Conservation (phyloP, 2,888 invertebrate species). For the Alsophila aescularia region DNA sequence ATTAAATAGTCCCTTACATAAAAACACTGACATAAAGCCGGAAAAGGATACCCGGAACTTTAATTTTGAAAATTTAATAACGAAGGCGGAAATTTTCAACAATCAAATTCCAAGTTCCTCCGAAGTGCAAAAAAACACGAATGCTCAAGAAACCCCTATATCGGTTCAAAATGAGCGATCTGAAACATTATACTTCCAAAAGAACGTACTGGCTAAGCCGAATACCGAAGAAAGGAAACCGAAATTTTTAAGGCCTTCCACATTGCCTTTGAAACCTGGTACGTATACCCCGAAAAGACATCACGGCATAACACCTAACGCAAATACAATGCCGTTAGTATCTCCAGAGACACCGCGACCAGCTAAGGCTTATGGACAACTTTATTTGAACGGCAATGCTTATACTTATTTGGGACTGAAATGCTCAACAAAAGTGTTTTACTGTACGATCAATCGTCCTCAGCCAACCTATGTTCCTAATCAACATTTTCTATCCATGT, state of each 20-base stretch:
- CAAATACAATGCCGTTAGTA: constrained; percentile 92
- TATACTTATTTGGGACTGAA: constrained; percentile 96
- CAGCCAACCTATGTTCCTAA: constrained; percentile 98
- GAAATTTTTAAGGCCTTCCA: constrained; percentile 92
- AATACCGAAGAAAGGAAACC: constrained; percentile 75
- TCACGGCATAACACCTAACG: constrained; percentile 92
- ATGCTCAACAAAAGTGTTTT: constrained; percentile 95
- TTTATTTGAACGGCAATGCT: constrained; percentile 95
- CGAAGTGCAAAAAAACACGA: constrained; percentile 72
- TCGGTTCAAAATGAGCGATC: constrained; percentile 70
- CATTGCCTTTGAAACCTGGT: constrained; percentile 92
- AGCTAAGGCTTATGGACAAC: constrained; percentile 94
- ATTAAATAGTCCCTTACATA: constrained; percentile 45
- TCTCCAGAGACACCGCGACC: constrained; percentile 96
- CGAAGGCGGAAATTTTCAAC: constrained; percentile 80
- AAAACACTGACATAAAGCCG: constrained; percentile 54
- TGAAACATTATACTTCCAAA: constrained; percentile 79
- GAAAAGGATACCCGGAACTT: constrained; percentile 72
- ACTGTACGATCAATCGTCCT: constrained; percentile 96
- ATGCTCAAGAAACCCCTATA: constrained; percentile 57
- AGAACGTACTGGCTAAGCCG: constrained; percentile 61
- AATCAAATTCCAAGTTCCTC: constrained; percentile 73
- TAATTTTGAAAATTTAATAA: constrained; percentile 81
- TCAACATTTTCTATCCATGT: constrained; percentile 96
- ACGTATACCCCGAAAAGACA: constrained; percentile 92